Evolutionary conservation across 2,888 invertebrate genomes (phyloP).

Genomic region (Temnothorax unifasciatus): DNA sequence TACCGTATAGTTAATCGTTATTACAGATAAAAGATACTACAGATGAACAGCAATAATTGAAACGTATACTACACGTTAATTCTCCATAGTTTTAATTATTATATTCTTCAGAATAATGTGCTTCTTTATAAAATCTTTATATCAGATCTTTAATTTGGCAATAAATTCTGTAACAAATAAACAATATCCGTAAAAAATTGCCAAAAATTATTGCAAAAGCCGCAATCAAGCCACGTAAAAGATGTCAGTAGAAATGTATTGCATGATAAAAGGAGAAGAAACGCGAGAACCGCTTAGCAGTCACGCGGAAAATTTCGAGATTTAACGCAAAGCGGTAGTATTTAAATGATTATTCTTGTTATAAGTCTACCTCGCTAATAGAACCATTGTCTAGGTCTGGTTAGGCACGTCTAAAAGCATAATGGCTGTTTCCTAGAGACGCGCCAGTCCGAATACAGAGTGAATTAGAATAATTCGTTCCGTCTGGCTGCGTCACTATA

Average conservation of each 20-base stretch:
- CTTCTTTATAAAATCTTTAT: background rate
- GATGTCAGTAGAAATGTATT: background rate
- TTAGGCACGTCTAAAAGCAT: constrained; percentile 77
- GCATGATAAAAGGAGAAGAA: background rate
- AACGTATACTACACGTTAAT: background rate
- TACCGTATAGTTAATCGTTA: background rate
- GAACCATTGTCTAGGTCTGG: constrained; percentile 79
- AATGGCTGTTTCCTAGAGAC: constrained; percentile 81
- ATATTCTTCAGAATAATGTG: background rate
- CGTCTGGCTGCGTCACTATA: constrained; percentile 78
- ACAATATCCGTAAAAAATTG: background rate
- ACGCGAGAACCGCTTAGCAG: background rate
- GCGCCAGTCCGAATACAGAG: constrained; percentile 79
- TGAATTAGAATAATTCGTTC: constrained; percentile 83
- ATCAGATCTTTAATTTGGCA: background rate
- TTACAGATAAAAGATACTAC: background rate
- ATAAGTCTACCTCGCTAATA: constrained; percentile 69
- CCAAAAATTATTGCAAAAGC: background rate
- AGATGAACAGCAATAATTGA: background rate
- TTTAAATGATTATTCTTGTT: constrained; percentile 64
- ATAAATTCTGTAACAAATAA: background rate
- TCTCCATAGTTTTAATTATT: background rate
- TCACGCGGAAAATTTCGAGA: constrained; percentile 37
- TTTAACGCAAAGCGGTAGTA: constrained; percentile 23
- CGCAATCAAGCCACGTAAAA: background rate